phyloP scores from a whole-genome alignment of 2,888 invertebrate genomes.

The Lissonota sp. region DNA sequence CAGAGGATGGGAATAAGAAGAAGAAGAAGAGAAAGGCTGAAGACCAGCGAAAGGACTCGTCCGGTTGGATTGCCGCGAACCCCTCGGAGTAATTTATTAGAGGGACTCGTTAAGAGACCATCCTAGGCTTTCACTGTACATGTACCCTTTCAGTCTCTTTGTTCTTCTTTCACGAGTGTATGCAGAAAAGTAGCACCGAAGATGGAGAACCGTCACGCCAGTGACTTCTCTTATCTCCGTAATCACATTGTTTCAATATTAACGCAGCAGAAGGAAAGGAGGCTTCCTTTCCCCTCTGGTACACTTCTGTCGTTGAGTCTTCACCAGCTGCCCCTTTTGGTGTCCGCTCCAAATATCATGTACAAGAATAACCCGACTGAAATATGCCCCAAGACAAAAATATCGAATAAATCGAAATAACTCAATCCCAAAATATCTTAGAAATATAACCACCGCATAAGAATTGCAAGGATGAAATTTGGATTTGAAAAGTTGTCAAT shows the following conservation, averaged over 20 bases:
- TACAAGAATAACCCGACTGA: too few species aligned
- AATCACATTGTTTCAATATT: constrained; percentile 60
- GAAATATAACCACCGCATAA: too few species aligned
- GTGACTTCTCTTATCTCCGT: constrained; percentile 52
- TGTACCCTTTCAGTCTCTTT: constrained; percentile 21
- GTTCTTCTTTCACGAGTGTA: constrained; percentile 40
- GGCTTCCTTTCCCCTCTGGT: constrained; percentile 40
- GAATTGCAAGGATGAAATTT: too few species aligned
- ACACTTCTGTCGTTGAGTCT: constrained; percentile 21
- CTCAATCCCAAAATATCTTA: neutral
- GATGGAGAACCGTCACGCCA: constrained; percentile 59
- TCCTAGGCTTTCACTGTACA: constrained; percentile 65
- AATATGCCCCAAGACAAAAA: too few species aligned
- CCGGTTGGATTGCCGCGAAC: constrained; percentile 64
- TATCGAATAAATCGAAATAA: neutral
- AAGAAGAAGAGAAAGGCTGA: constrained; percentile 44
- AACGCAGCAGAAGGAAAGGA: constrained; percentile 31
- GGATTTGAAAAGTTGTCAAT: too few species aligned
- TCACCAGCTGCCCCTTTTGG: constrained; percentile 7
- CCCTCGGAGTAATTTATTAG: constrained; percentile 79
- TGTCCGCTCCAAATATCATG: neutral
- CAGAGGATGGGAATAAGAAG: constrained; percentile 1
- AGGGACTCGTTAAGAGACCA: constrained; percentile 80
- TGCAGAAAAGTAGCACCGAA: constrained; percentile 26
- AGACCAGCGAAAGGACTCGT: constrained; percentile 53